Base-by-base conservation (phyloP, 1,140 invertebrate genomes). In the Adoxophyes honmai region DNA sequence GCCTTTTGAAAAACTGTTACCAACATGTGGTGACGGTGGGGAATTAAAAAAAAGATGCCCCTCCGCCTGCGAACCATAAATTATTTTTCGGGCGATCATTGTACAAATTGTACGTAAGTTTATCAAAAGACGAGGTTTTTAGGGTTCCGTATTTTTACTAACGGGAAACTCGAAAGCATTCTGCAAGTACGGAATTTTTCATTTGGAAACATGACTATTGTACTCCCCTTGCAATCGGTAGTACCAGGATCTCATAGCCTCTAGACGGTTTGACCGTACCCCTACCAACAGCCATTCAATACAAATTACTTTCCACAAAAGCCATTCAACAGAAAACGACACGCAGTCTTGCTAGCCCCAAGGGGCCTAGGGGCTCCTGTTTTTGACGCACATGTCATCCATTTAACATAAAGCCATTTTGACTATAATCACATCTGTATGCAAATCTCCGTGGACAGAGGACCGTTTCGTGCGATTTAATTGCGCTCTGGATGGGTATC, bases 361-460 rank as follows among this genome's bases (percentile, higher is more conserved):
- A 48, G 42, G 11, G 42, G 21, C 42, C 42, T 48, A 15, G 11
- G 16, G 11, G 36, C 10, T 9, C n/a, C 18, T 11, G 18, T 48
- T 64, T 66, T 66, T 66, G 48, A 60, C 37, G 18, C 42, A 59
- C 56, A 62, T 52, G 37, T 58, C 53, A 58, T 60, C 63, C 44
- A 21, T 59, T 59, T 55, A 60, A 62, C 57, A 66, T 66, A 70
- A 75, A 72, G 62, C 68, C 68, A 55, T 74, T 72, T 60, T 68
- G 48, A 60, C 65, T 69, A 76, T 76, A 78, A 81, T 81, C 68
- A 68, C 68, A 70, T 81, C 69, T 75, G 72, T 75, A 81, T 81
- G 78, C 78, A 79, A 81, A 81, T 81, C 76, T 81, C 72, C 66
- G 68, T 70, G 75, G 73, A 73, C 70, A 64, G 16, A 62, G 60